Conservation (phyloP, 1,140 invertebrate genomes). For the Brachionus koreanus region DNA sequence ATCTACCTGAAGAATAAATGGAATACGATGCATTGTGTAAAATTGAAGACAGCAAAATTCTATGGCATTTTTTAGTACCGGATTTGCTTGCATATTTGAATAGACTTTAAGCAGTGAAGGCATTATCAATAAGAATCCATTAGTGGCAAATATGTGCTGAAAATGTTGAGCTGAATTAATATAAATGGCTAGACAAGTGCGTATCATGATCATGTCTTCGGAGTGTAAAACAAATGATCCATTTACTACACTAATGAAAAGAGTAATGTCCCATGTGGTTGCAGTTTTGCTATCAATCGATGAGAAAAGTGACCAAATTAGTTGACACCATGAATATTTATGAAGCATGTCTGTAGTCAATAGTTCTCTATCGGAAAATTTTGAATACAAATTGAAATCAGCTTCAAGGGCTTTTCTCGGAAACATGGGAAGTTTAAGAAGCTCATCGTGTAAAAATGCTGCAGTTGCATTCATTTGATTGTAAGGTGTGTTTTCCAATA, state of each 20-base stretch:
- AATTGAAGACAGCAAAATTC: conserved; percentile 98
- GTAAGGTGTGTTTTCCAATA: background rate
- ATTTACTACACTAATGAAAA: conserved; percentile 95
- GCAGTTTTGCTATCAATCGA: conserved; percentile 97
- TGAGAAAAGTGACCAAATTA: conserved; percentile 94
- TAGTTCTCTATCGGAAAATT: conserved; percentile 73
- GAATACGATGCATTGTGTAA: conserved; percentile 94
- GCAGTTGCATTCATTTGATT: conserved; percentile 30
- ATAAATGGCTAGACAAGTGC: conserved; percentile 91
- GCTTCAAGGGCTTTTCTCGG: conserved; percentile 94
- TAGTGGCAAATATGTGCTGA: conserved; percentile 96
- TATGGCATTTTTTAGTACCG: conserved; percentile 82
- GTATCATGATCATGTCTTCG: conserved; percentile 87
- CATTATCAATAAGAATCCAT: conserved; percentile 94
- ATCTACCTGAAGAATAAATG: conserved; percentile 76
- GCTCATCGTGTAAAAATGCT: conserved; percentile 92
- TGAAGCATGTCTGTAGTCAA: conserved; percentile 44
- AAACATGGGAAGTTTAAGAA: conserved; percentile 96
- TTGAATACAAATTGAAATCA: conserved; percentile 86
- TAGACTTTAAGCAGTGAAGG: conserved; percentile 92
- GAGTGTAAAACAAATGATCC: conserved; percentile 92
- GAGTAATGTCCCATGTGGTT: conserved; percentile 90
- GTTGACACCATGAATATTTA: conserved; percentile 55
- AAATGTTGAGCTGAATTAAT: conserved; percentile 97
- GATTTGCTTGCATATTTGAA: conserved; percentile 92